Base-by-base conservation (phyloP, 2,797 vertebrate species). In the Mastacembelus armatus region DNA sequence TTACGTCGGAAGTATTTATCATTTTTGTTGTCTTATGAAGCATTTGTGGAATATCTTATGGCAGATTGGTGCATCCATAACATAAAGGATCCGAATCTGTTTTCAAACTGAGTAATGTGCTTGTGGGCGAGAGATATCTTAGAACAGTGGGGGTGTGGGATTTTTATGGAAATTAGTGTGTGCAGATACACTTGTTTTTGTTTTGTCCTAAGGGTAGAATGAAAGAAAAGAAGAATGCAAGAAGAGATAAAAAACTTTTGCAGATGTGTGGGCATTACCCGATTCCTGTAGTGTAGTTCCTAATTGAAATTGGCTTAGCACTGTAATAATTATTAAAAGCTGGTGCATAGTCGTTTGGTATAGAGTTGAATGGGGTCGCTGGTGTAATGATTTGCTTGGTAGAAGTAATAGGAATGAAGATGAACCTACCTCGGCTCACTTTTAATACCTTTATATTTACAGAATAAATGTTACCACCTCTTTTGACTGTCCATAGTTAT, bases 101-200 rank as follows among this genome's bases (percentile, higher is more conserved):
- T 75, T 67, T 66, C 35, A 39, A 18, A 33, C 22, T 64, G 70
- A 80, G 77, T 68, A 71, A 76, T 38, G 62, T 62, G 60, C 50
- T 66, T 56, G 36, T 60, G 36, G 51, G 47, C n/a, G 29, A 56
- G 65, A 78, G 26, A 71, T 62, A 39, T 73, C 64, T 76, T 39
- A 1, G 16, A 64, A 61, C 48, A 58, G 57, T 63, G 59, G 38
- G 19, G 66, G 43, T 71, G 67, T 39, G 58, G 47, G 40, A 63
- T 67, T 62, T 77, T 73, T 58, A 85, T 86, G 73, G 71, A 83
- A 84, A 78, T 85, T 60, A 71, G 74, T 27, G 62, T 48, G 49
- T 62, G 59, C 59, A 29, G 60, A 77, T 58, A 58, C 56, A 61
- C 56, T 80, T 78, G 73, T 77, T 87, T 83, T 80, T 78, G 49